Evolutionary conservation across 2,797 vertebrate species (phyloP).

Genomic region (Cynodonichthys magdalenae): DNA sequence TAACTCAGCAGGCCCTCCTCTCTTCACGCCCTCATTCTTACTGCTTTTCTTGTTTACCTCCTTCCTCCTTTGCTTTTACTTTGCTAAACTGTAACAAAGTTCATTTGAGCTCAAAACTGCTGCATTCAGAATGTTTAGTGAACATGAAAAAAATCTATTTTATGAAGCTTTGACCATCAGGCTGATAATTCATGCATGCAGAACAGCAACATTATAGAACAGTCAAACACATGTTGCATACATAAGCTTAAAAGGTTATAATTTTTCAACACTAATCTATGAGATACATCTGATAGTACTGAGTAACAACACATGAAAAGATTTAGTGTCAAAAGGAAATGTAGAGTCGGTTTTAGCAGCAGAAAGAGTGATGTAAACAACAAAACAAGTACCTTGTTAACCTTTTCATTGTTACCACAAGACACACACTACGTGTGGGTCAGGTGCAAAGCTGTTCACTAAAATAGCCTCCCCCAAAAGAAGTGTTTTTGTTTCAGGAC

Average conservation of each 20-base stretch:
- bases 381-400: too few species aligned
- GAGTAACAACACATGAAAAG: not conserved
- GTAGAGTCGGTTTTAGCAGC: too few species aligned
- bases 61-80: slow-evolving; percentile 42
- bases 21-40: slow-evolving; percentile 44
- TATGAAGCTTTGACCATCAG: too few species aligned
- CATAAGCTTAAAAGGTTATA: too few species aligned
- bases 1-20: slow-evolving; percentile 60
- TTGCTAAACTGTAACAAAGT: slow-evolving; percentile 18
- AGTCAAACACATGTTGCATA: not conserved
- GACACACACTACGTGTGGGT: too few species aligned
- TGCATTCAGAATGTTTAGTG: slow-evolving; percentile 14
- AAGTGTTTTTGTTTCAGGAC: too few species aligned
- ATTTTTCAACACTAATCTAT: too few species aligned
- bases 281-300: too few species aligned
- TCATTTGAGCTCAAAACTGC: slow-evolving; percentile 17
- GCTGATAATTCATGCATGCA: not conserved
- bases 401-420: too few species aligned
- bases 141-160: slow-evolving; percentile 1
- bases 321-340: not conserved
- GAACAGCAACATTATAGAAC: not conserved
- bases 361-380: too few species aligned
- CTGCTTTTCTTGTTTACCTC: slow-evolving; percentile 53
- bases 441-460: too few species aligned
- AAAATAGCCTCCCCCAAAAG: too few species aligned